Evolutionary conservation across 2,113 vertebrate species (phyloP).

Genomic region (Carassius auratus): DNA sequence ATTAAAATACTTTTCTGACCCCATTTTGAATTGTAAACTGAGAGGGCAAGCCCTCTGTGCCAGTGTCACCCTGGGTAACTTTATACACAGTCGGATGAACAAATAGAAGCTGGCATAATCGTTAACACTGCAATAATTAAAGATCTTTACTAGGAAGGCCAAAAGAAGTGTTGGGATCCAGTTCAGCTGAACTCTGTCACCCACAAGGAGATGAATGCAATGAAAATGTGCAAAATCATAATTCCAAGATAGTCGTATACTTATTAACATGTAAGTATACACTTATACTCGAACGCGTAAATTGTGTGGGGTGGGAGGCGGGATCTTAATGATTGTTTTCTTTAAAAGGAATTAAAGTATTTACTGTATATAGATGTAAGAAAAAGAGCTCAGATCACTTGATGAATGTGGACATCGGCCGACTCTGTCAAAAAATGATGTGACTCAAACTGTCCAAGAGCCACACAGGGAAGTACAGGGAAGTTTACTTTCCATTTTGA

Average conservation of each 20-base stretch:
- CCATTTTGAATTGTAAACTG: neutral
- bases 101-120: neutral
- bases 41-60: conserved; percentile 5
- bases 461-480: neutral
- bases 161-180: neutral
- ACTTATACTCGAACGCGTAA: too few species aligned
- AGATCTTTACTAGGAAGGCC: neutral
- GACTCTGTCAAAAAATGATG: too few species aligned
- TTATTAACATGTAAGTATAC: too few species aligned
- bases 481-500: neutral
- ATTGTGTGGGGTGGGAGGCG: too few species aligned
- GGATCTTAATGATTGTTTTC: too few species aligned
- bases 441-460: neutral
- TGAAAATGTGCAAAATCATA: neutral
- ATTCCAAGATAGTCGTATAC: too few species aligned
- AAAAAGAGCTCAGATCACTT: neutral
- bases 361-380: too few species aligned
- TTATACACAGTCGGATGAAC: neutral
- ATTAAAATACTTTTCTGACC: conserved; percentile 12
- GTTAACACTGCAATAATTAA: neutral
- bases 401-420: neutral
- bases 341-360: too few species aligned
- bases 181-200: neutral
- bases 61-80: neutral
- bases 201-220: neutral